Conservation (phyloP, 2,113 vertebrate species). For the Mugil cephalus region DNA sequence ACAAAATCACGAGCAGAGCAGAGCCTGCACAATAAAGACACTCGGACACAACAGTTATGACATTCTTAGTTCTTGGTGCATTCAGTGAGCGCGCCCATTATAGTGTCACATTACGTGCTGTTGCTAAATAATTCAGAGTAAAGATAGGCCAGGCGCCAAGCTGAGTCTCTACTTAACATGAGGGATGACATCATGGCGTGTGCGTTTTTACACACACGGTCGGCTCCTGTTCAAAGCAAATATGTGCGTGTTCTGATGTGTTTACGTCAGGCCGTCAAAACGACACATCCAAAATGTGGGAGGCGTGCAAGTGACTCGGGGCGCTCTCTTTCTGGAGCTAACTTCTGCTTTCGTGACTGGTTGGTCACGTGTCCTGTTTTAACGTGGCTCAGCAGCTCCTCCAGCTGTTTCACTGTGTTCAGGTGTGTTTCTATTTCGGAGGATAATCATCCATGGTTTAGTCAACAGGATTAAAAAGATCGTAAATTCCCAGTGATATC, state of each 20-base stretch:
- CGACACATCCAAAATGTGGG: constrained; percentile 30
- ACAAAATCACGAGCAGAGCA: constrained; percentile 15
- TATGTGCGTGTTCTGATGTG: constrained; percentile 10
- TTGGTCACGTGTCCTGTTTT: constrained; percentile 39
- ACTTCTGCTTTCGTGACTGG: constrained; percentile 22
- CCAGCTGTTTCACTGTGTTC: constrained; percentile 31
- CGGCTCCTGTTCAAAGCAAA: constrained; percentile 18
- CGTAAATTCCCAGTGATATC: too few relatives aligned
- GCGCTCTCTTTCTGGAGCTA: not conserved
- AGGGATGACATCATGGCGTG: constrained; percentile 65
- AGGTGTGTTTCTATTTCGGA: not conserved
- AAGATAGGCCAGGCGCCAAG: constrained; percentile 52
- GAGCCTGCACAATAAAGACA: not conserved
- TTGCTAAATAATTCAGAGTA: constrained; percentile 78
- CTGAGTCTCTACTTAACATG: constrained; percentile 27
- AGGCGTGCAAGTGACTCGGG: constrained; percentile 9
- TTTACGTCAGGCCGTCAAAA: constrained; percentile 26
- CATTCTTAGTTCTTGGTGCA: constrained; percentile 29
- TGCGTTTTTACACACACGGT: constrained; percentile 19
- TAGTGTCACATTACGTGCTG: constrained; percentile 66
- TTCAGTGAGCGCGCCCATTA: constrained; percentile 60
- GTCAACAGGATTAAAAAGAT: too few relatives aligned
- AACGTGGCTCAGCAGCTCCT: constrained; percentile 23
- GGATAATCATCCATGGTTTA: not conserved
- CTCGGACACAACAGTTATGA: constrained; percentile 25